Evolutionary conservation across 2,888 invertebrate species (phyloP).

Genomic region (Orthosia gracilis): DNA sequence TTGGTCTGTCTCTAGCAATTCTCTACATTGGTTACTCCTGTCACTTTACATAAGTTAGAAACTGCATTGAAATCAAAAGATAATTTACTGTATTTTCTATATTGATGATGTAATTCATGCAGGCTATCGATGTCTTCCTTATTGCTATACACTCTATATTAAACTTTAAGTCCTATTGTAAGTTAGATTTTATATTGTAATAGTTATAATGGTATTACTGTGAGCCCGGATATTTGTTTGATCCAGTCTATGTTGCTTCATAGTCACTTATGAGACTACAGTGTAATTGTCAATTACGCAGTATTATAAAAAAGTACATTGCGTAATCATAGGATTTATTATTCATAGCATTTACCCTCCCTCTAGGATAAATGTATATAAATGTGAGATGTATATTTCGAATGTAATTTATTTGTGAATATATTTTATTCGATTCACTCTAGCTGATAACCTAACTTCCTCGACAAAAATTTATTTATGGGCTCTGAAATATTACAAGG

Average conservation of each 20-base stretch:
- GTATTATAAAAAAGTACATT: constrained; percentile 29
- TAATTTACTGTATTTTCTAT: constrained; percentile 81
- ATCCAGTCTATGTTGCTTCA: constrained; percentile 32
- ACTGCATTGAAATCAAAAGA: constrained; percentile 63
- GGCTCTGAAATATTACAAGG: constrained; percentile 21
- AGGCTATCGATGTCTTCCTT: constrained; percentile 91
- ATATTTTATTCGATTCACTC: constrained; percentile 36
- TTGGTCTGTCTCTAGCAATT: constrained; percentile 7
- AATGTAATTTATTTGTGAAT: constrained; percentile 55
- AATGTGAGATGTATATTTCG: constrained; percentile 53
- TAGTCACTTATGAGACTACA: constrained; percentile 37
- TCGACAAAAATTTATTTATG: constrained; percentile 24
- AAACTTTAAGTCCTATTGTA: constrained; percentile 84
- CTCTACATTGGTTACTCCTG: constrained; percentile 46
- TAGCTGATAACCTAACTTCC: constrained; percentile 38
- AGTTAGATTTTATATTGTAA: constrained; percentile 84
- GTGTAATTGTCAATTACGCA: constrained; percentile 52
- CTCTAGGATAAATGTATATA: constrained; percentile 56
- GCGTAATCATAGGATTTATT: constrained; percentile 54
- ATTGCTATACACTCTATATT: constrained; percentile 90
- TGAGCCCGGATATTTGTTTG: constrained; percentile 20
- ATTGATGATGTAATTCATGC: constrained; percentile 87
- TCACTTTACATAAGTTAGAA: constrained; percentile 48
- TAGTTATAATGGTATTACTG: constrained; percentile 64
- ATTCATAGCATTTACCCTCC: constrained; percentile 54